Percentiles rank a stretch among this genome's conserved stretches.
These are phyloP conservation scores for Eidolon dupreanum DNA, from an alignment of 2,797 vertebrate species.

Conservation along the genomic window DNA sequence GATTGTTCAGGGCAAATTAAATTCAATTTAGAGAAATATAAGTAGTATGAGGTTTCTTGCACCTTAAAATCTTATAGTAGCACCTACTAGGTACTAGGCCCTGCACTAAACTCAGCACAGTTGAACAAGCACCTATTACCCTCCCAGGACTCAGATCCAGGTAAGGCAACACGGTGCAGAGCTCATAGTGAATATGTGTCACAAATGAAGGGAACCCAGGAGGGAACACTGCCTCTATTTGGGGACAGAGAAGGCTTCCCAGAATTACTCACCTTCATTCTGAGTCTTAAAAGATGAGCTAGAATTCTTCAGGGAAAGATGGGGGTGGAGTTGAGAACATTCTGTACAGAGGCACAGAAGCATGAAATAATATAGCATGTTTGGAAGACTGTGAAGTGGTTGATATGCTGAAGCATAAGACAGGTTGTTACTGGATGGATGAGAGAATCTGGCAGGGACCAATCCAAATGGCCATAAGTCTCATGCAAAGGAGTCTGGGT, in stretches of 20 bases:
- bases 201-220: neutral
- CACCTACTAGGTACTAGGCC: neutral
- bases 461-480: neutral
- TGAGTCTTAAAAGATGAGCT: slow-evolving; percentile 27
- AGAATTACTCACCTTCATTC: slow-evolving; percentile 16
- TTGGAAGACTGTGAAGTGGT: neutral
- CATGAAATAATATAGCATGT: slow-evolving; percentile 20
- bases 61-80: neutral
- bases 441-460: neutral
- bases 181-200: neutral
- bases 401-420: neutral
- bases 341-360: slow-evolving; percentile 34
- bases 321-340: neutral
- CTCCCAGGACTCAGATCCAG: neutral
- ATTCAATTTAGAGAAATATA: neutral
- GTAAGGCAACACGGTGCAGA: neutral
- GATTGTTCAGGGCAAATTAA: neutral
- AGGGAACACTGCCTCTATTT: neutral
- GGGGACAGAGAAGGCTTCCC: neutral
- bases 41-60: neutral
- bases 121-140: neutral
- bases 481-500: neutral
- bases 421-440: neutral
- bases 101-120: neutral
- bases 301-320: neutral